These are phyloP conservation scores for Okamejei kenojei DNA, from an alignment of 2,797 vertebrate species.

Conservation along the genomic window DNA sequence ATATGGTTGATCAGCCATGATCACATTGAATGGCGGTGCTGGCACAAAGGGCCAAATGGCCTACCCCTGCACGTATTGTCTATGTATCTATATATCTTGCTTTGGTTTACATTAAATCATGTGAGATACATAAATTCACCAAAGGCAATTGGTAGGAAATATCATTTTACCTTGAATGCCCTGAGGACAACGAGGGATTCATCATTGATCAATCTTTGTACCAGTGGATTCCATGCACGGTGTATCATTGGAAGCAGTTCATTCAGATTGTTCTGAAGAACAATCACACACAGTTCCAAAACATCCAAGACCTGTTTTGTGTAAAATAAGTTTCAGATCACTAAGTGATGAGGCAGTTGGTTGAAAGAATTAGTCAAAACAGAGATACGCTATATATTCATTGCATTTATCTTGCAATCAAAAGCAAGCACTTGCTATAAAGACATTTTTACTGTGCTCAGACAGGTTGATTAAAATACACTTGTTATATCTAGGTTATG, in stretches of 20 bases:
- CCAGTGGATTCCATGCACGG: slow-evolving; percentile 77
- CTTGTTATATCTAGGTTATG: background rate
- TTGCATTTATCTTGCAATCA: background rate
- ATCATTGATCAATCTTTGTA: slow-evolving; percentile 72
- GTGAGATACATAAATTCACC: background rate
- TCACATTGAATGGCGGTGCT: too few relatives aligned
- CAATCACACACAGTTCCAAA: slow-evolving; percentile 68
- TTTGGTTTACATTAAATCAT: background rate
- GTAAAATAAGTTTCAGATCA: background rate
- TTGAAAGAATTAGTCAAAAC: background rate
- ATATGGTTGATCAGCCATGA: too few relatives aligned
- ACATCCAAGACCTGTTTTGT: slow-evolving; percentile 72
- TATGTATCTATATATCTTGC: background rate
- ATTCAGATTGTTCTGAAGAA: slow-evolving; percentile 66
- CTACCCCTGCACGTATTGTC: too few relatives aligned
- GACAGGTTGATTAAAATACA: background rate
- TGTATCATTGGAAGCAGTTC: slow-evolving; percentile 85
- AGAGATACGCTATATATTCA: background rate
- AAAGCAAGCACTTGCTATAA: background rate
- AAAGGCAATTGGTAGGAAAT: background rate
- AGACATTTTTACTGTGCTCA: background rate
- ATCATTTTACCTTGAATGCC: slow-evolving; percentile 73
- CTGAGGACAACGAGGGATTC: slow-evolving; percentile 75
- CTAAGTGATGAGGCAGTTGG: background rate
- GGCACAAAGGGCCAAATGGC: too few relatives aligned